A percentile compares a stretch with the other conserved stretches of the same genome.
Evolutionary conservation across 1,140 invertebrate species (phyloP).

Genomic region (Vanessa tameamea): DNA sequence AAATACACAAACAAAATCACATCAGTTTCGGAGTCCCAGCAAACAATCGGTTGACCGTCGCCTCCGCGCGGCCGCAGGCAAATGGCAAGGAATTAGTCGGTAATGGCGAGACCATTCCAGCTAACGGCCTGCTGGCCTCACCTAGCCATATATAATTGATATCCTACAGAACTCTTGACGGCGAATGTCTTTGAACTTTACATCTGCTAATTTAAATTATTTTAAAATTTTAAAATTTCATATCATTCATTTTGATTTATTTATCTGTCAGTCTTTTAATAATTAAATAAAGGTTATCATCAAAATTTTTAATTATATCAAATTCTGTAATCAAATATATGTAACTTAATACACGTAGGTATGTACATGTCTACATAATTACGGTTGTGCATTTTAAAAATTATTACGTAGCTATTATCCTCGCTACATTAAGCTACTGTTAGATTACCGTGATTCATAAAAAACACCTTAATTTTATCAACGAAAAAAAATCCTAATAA

Average conservation of each 20-base stretch:
- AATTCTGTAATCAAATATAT: too few species aligned
- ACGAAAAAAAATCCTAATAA: constrained; percentile 38
- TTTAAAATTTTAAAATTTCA: too few species aligned
- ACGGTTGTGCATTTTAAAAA: background rate
- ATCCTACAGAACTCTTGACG: constrained; percentile 56
- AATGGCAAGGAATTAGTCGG: constrained; percentile 77
- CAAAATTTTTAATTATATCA: too few species aligned
- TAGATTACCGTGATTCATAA: background rate
- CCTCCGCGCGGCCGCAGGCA: constrained; percentile 64
- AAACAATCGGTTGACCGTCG: constrained; percentile 64
- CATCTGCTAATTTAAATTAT: background rate
- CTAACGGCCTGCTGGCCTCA: constrained; percentile 69
- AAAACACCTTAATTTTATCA: constrained; percentile 1
- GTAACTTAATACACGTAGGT: too few species aligned
- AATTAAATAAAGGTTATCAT: too few species aligned
- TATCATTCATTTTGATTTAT: too few species aligned
- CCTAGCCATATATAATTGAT: constrained; percentile 76
- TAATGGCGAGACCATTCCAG: constrained; percentile 75
- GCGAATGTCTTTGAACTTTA: constrained; percentile 22
- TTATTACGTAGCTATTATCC: background rate
- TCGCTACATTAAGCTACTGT: background rate
- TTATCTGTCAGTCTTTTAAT: too few species aligned
- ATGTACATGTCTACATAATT: too few species aligned
- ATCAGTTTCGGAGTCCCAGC: constrained; percentile 38
- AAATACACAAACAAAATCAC: constrained; percentile 40